Evolutionary conservation across 2,113 vertebrate genomes (phyloP).

Genomic region (Motacilla tschutschensis): DNA sequence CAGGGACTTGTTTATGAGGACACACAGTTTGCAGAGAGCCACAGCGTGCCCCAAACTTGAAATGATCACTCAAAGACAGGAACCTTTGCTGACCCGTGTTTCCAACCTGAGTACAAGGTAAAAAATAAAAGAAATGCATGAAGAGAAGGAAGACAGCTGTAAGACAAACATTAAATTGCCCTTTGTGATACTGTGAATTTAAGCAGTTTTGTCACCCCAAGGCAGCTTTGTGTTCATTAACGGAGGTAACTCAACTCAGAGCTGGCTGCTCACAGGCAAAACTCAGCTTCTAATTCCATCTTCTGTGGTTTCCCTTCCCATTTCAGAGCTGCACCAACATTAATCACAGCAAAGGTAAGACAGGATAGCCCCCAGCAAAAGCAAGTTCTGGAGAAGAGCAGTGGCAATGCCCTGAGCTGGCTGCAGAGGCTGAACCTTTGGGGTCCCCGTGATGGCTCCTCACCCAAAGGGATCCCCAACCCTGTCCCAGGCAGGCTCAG

Average conservation of each 20-base stretch:
- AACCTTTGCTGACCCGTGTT: neutral
- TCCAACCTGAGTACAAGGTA: neutral
- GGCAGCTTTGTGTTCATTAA: neutral
- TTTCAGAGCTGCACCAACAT: neutral
- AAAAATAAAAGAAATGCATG: neutral
- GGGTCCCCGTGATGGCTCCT: accelerated
- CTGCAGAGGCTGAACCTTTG: neutral
- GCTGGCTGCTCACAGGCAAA: neutral
- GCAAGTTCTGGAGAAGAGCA: neutral
- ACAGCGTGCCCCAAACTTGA: neutral
- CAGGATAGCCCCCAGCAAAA: neutral
- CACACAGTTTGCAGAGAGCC: neutral
- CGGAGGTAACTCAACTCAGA: neutral
- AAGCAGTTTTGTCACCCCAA: neutral
- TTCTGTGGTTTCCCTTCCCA: neutral
- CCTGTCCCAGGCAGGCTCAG: neutral
- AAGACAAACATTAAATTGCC: neutral
- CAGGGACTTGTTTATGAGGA: neutral
- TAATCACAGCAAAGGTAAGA: neutral
- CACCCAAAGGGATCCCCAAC: neutral
- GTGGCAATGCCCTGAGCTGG: too few species aligned
- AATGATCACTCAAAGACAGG: neutral
- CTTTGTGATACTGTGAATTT: neutral
- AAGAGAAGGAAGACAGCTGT: neutral
- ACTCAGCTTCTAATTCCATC: neutral